Evolutionary conservation across 2,797 vertebrate genomes (phyloP).

Genomic region (Oreonectes daqikongensis): DNA sequence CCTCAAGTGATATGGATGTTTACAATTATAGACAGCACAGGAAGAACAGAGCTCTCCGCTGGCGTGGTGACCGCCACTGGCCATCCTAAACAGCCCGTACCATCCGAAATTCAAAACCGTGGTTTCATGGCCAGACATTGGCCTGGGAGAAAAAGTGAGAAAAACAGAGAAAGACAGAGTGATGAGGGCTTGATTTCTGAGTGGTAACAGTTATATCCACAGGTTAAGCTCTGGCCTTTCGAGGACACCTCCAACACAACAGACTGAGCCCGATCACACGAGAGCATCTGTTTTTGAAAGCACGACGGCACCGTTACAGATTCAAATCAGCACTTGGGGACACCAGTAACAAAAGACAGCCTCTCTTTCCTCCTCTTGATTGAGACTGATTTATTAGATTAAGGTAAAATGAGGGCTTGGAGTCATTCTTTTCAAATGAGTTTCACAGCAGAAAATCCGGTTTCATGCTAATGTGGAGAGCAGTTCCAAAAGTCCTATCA

Average conservation of each 20-base stretch:
- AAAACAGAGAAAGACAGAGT: constrained; percentile 5
- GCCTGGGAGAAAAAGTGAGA: constrained; percentile 19
- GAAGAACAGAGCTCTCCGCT: constrained; percentile 27
- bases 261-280: constrained; percentile 28
- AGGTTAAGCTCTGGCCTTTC: constrained; percentile 43
- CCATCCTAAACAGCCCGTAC: constrained; percentile 25
- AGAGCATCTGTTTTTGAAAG: constrained; percentile 48
- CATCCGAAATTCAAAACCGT: constrained; percentile 25
- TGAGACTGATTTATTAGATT: constrained; percentile 54
- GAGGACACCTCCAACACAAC: constrained; percentile 30
- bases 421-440: constrained; percentile 56
- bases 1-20: constrained; percentile 41
- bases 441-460: constrained; percentile 76
- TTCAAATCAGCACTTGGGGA: constrained; percentile 48
- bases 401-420: constrained; percentile 40
- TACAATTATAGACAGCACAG: constrained; percentile 48
- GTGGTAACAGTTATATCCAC: constrained; percentile 53
- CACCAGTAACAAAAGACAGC: constrained; percentile 39
- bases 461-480: constrained; percentile 71
- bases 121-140: constrained; percentile 32
- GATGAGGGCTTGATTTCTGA: constrained; percentile 33
- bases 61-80: constrained; percentile 19
- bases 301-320: constrained; percentile 39
- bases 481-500: constrained; percentile 55
- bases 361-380: constrained; percentile 46